Conservation (phyloP, 2,113 vertebrate genomes). For the Meles meles region DNA sequence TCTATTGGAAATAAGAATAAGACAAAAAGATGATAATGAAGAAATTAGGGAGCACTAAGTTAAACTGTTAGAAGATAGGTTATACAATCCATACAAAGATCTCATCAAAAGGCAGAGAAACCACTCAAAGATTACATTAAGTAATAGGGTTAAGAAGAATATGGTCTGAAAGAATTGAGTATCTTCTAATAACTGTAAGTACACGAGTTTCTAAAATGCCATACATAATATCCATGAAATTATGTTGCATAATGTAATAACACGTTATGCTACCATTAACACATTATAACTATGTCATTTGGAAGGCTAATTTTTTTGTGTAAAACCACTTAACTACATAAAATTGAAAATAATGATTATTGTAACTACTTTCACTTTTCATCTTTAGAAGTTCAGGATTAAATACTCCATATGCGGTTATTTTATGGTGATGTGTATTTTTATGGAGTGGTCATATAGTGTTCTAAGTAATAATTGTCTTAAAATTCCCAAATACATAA, state of each 20-base stretch:
- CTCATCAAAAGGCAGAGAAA: slow-evolving; percentile 73
- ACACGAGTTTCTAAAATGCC: slow-evolving; percentile 83
- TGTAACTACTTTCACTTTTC: slow-evolving; percentile 85
- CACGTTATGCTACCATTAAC: slow-evolving; percentile 87
- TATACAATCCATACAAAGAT: slow-evolving; percentile 46
- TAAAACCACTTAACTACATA: slow-evolving; percentile 89
- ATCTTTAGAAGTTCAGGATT: slow-evolving; percentile 84
- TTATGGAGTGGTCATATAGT: slow-evolving; percentile 82
- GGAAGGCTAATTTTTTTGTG: slow-evolving; percentile 84
- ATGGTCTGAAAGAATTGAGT: slow-evolving; percentile 80
- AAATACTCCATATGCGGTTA: slow-evolving; percentile 83
- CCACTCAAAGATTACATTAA: slow-evolving; percentile 77
- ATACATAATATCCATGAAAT: slow-evolving; percentile 86
- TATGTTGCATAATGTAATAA: slow-evolving; percentile 86
- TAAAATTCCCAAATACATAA: slow-evolving; percentile 85
- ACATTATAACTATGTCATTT: slow-evolving; percentile 86
- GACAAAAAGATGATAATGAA: slow-evolving; percentile 12
- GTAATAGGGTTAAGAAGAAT: slow-evolving; percentile 80
- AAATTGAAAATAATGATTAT: slow-evolving; percentile 89
- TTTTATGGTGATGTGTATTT: slow-evolving; percentile 84
- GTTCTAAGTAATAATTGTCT: slow-evolving; percentile 84
- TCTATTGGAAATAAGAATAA: background rate
- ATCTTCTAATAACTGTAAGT: slow-evolving; percentile 82
- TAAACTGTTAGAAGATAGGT: slow-evolving; percentile 51
- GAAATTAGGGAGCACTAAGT: slow-evolving; percentile 2